A percentile compares a stretch with the other conserved stretches of the same genome.
Evolutionary conservation across 2,888 invertebrate genomes (phyloP).

Genomic region (Amiota mariae): DNA sequence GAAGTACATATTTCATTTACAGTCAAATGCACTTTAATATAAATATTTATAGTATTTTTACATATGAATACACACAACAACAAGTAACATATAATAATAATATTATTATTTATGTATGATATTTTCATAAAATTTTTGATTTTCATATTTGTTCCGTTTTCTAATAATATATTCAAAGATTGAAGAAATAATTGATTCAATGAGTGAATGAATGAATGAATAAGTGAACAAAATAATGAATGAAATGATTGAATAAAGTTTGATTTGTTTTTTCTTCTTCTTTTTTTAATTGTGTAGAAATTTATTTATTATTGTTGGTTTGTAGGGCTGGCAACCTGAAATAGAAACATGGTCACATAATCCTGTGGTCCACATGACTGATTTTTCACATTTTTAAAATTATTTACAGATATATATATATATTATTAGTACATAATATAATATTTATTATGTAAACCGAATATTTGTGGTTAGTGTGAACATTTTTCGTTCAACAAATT

Average conservation of each 20-base stretch:
- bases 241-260: too few species aligned
- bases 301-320: background rate
- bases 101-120: too few species aligned
- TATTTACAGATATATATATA: slow-evolving; percentile 14
- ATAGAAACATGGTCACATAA: slow-evolving; percentile 39
- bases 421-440: background rate
- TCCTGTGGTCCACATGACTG: slow-evolving; percentile 47
- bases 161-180: too few species aligned
- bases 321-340: slow-evolving; percentile 26
- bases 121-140: too few species aligned
- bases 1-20: background rate
- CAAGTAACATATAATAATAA: background rate
- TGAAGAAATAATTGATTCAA: too few species aligned
- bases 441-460: slow-evolving; percentile 25
- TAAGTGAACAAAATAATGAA: too few species aligned
- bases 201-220: too few species aligned
- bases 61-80: background rate
- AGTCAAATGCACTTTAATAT: background rate
- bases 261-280: too few species aligned
- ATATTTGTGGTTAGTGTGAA: slow-evolving; percentile 41
- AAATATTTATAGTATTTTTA: background rate
- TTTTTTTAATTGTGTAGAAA: too few species aligned
- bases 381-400: slow-evolving; percentile 34
- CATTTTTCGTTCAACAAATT: background rate
- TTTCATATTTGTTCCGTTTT: too few species aligned